Evolutionary conservation across 2,113 vertebrate genomes (phyloP).

Genomic region (Myrmophylax atrothorax): DNA sequence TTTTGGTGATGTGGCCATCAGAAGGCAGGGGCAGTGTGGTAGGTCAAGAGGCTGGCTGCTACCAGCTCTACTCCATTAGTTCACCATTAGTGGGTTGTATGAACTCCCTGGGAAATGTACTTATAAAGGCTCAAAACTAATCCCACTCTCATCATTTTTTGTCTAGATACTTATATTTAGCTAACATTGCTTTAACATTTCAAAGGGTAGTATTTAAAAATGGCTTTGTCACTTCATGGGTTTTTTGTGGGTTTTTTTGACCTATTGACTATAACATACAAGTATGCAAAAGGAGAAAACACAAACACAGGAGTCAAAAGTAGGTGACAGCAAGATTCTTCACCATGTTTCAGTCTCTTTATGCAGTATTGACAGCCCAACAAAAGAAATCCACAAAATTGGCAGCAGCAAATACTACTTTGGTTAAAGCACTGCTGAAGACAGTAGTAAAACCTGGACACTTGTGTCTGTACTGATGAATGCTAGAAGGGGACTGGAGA

Average conservation of each 20-base stretch:
- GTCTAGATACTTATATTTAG: background rate
- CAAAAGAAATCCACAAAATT: background rate
- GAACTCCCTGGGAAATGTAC: background rate
- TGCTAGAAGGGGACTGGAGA: background rate
- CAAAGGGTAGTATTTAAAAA: background rate
- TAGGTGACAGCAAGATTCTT: background rate
- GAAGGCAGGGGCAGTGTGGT: background rate
- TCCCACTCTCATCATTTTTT: background rate
- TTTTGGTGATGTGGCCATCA: background rate
- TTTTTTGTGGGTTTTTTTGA: background rate
- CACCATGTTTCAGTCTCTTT: background rate
- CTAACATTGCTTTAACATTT: background rate
- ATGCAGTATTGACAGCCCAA: background rate
- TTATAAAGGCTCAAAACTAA: background rate
- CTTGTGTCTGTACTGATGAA: background rate
- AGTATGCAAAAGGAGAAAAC: background rate
- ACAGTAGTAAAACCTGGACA: background rate
- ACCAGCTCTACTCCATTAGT: background rate
- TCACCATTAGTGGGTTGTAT: background rate
- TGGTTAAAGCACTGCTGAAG: background rate
- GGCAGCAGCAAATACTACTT: background rate
- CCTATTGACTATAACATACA: background rate
- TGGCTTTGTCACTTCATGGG: background rate
- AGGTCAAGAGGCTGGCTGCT: background rate
- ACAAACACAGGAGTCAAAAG: background rate